Percentiles rank a stretch among this genome's conserved stretches.
Conservation (phyloP, 2,797 vertebrate species). For the Pteropus rufus region DNA sequence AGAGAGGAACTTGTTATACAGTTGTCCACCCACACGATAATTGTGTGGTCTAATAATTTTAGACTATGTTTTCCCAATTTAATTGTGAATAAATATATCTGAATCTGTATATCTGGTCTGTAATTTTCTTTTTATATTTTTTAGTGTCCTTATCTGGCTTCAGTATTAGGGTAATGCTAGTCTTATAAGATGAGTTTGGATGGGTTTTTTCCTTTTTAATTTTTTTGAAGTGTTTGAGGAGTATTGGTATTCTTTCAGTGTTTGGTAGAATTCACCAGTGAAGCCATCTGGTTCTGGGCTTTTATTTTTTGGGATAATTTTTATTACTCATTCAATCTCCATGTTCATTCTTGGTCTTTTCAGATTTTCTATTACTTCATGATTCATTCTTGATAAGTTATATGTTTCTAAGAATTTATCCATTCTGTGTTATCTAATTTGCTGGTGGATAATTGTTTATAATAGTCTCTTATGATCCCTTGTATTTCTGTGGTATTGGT, state of each 20-base stretch:
- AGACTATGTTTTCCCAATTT: neutral
- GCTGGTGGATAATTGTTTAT: neutral
- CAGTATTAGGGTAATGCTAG: neutral
- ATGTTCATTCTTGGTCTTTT: neutral
- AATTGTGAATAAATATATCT: neutral
- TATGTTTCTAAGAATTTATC: neutral
- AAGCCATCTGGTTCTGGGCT: neutral
- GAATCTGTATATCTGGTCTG: neutral
- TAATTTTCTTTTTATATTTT: neutral
- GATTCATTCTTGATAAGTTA: neutral
- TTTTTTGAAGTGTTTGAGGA: neutral
- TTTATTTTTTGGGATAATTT: neutral
- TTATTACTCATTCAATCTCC: neutral
- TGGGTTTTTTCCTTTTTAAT: neutral
- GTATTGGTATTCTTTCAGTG: neutral
- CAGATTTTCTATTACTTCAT: neutral
- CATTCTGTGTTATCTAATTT: neutral
- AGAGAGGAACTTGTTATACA: neutral
- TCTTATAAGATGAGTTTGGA: neutral
- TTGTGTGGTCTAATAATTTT: constrained; percentile 45
- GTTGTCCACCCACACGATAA: neutral
- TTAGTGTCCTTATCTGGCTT: neutral
- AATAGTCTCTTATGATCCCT: neutral
- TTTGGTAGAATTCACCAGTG: neutral
- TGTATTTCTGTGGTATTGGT: neutral